Conservation (phyloP, 1,140 invertebrate species). For the Aphis craccivora region DNA sequence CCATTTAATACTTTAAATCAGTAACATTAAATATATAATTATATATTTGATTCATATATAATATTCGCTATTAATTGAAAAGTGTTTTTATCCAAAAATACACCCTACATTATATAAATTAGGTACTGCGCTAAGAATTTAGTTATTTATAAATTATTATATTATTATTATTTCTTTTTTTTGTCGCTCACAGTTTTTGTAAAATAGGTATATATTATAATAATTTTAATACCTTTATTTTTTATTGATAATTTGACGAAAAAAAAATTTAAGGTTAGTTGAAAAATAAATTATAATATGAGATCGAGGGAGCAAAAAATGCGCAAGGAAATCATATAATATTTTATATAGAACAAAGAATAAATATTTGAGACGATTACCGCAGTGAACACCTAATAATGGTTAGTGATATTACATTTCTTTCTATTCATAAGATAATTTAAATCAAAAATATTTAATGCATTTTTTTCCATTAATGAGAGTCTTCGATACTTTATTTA, state of each 20-base stretch:
- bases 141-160: not conserved
- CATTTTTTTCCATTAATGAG: not conserved
- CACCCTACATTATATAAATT: not conserved
- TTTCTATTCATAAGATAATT: not conserved
- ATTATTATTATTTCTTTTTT: not conserved
- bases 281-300: not conserved
- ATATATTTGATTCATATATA: not conserved
- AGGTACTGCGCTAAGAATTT: not conserved
- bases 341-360: not conserved
- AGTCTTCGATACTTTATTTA: not conserved
- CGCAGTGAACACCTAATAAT: not conserved
- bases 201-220: no score
- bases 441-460: not conserved
- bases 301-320: not conserved
- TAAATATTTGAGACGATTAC: not conserved
- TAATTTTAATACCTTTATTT: not conserved
- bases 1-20: not conserved
- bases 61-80: not conserved
- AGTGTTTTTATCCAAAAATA: not conserved
- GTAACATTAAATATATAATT: slow-evolving; percentile 14
- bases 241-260: not conserved
- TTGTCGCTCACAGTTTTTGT: not conserved
- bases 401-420: not conserved
- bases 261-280: not conserved
- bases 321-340: not conserved